Conservation (phyloP, 2,888 invertebrate genomes). For the Rhagonycha lutea region DNA sequence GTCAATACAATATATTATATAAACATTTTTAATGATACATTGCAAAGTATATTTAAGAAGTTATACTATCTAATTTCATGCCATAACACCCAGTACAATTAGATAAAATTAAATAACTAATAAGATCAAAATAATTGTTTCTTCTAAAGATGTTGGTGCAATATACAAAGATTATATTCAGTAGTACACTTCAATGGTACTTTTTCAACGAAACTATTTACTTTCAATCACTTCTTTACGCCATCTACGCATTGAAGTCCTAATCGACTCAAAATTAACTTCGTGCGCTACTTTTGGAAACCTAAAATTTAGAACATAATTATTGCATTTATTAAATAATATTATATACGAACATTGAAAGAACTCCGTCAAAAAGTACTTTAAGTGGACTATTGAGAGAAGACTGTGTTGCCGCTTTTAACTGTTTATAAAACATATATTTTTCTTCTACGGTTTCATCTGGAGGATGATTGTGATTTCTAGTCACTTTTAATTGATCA, state of each 20-base stretch:
- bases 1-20: neutral
- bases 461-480: conserved; percentile 41
- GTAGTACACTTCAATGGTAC: neutral
- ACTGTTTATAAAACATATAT: conserved; percentile 19
- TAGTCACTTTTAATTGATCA: conserved; percentile 35
- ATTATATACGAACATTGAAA: conserved; percentile 19
- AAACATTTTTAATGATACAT: neutral
- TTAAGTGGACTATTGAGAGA: conserved; percentile 12
- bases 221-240: conserved; percentile 26
- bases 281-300: conserved; percentile 37
- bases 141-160: neutral
- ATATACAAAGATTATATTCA: neutral
- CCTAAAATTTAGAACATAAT: conserved; percentile 32
- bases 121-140: neutral
- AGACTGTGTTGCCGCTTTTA: conserved; percentile 21
- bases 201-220: neutral
- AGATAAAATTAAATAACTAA: neutral
- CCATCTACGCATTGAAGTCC: conserved; percentile 39
- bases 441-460: conserved; percentile 34
- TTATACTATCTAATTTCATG: too few relatives aligned
- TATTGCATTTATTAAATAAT: neutral
- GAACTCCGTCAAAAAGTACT: conserved; percentile 21
- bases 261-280: conserved; percentile 33
- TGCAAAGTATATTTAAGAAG: neutral
- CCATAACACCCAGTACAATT: neutral